These are phyloP conservation scores for Drosophila repleta DNA, from an alignment of 1,140 invertebrate species.

Conservation along the genomic window DNA sequence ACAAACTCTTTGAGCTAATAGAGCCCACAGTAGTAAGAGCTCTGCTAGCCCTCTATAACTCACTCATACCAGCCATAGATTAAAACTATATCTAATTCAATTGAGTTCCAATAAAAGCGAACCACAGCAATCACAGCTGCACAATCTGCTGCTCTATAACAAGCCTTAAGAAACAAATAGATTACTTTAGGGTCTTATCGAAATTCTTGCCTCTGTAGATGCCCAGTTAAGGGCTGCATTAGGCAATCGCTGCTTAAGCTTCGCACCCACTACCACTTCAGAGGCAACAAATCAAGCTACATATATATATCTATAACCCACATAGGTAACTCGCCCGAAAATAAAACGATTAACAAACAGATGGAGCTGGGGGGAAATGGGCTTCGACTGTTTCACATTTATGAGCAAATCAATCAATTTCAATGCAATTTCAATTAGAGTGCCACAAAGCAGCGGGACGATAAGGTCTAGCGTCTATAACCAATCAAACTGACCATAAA, in stretches of 20 bases:
- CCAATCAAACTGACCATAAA: slow-evolving; percentile 66
- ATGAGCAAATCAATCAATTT: slow-evolving; percentile 80
- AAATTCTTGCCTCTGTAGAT: neutral
- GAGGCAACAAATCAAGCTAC: slow-evolving; percentile 48
- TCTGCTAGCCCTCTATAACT: no score
- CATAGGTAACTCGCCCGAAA: slow-evolving; percentile 31
- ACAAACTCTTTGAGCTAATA: no score
- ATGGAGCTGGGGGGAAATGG: slow-evolving; percentile 19
- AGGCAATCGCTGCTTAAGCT: neutral
- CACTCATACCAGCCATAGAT: no score
- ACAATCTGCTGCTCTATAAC: no score
- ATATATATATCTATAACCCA: slow-evolving; percentile 1
- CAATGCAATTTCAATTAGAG: slow-evolving; percentile 81
- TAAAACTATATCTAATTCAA: no score
- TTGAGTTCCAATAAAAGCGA: no score
- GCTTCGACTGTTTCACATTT: slow-evolving; percentile 52
- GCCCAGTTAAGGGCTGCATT: neutral
- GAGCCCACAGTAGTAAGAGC: no score
- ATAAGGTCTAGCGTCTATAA: slow-evolving; percentile 47
- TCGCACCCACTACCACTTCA: slow-evolving; percentile 22
- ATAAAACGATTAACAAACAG: slow-evolving; percentile 71
- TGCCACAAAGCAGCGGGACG: slow-evolving; percentile 39
- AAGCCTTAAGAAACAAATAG: no score
- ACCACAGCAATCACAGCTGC: no score
- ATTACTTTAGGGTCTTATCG: no score